phyloP scores from a whole-genome alignment of 2,113 vertebrate genomes.

The Hyperoodon ampullatus region DNA sequence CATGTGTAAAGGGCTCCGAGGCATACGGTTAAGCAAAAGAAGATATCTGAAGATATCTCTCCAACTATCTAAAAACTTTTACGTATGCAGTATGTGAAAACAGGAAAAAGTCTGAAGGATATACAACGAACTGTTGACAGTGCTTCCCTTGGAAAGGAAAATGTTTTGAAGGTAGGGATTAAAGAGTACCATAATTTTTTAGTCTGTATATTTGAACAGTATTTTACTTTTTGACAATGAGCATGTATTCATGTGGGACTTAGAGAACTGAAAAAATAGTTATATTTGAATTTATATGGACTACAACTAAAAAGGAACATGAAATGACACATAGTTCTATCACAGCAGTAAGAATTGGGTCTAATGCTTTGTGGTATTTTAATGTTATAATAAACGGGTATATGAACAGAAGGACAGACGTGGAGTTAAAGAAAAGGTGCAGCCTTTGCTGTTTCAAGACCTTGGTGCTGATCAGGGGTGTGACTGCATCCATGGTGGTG shows the following conservation, averaged over 20 bases:
- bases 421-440: not conserved
- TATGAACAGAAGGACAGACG: not conserved
- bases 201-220: not conserved
- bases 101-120: not conserved
- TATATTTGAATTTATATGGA: not conserved
- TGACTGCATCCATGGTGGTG: slow-evolving; percentile 93
- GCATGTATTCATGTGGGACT: not conserved
- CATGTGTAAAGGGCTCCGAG: not conserved
- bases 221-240: not conserved
- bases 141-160: not conserved
- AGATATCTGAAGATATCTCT: not conserved
- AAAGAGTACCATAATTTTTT: not conserved
- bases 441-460: slow-evolving; percentile 81
- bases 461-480: slow-evolving; percentile 96
- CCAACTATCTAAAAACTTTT: not conserved
- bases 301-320: not conserved
- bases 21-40: not conserved
- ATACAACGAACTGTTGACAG: not conserved
- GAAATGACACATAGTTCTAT: not conserved
- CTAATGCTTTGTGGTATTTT: not conserved
- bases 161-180: not conserved
- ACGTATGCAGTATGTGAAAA: not conserved
- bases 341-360: not conserved
- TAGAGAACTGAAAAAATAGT: not conserved
- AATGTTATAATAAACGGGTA: not conserved